Percentiles rank a stretch among this genome's conserved stretches.
phyloP scores from a whole-genome alignment of 2,113 vertebrate species.

The Orcinus orca region DNA sequence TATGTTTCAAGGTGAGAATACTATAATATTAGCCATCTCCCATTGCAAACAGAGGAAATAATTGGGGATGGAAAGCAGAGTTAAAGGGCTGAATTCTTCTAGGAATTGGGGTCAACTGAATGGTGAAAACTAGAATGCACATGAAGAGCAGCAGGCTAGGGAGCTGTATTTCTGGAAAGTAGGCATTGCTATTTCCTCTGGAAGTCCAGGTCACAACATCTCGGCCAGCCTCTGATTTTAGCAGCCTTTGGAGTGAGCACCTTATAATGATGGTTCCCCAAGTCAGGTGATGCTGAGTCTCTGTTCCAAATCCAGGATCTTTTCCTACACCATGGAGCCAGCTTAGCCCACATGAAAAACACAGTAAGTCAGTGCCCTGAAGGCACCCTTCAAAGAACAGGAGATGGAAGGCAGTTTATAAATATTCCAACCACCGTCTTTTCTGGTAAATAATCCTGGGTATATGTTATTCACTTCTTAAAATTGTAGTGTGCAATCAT shows the following conservation, averaged over 20 bases:
- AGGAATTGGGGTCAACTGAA: neutral
- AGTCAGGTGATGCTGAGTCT: neutral
- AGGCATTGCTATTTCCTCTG: neutral
- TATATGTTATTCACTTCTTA: neutral
- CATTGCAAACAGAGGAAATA: neutral
- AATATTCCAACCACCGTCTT: neutral
- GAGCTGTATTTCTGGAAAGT: neutral
- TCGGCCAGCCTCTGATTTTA: neutral
- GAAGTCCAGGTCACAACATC: fast-evolving
- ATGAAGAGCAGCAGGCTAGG: fast-evolving
- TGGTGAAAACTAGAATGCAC: neutral
- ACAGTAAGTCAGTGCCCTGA: too few relatives aligned
- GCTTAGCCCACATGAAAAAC: neutral
- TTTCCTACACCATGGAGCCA: neutral
- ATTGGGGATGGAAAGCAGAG: neutral
- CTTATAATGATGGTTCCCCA: neutral
- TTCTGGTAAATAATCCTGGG: neutral
- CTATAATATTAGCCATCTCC: neutral
- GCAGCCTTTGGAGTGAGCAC: neutral
- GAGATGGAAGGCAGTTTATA: neutral
- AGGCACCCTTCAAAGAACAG: neutral
- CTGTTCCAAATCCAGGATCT: neutral
- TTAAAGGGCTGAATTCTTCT: neutral
- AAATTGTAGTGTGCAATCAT: neutral
- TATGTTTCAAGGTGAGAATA: neutral